These are phyloP conservation scores for Germaria angustata DNA, from an alignment of 2,888 invertebrate species.

Conservation along the genomic window DNA sequence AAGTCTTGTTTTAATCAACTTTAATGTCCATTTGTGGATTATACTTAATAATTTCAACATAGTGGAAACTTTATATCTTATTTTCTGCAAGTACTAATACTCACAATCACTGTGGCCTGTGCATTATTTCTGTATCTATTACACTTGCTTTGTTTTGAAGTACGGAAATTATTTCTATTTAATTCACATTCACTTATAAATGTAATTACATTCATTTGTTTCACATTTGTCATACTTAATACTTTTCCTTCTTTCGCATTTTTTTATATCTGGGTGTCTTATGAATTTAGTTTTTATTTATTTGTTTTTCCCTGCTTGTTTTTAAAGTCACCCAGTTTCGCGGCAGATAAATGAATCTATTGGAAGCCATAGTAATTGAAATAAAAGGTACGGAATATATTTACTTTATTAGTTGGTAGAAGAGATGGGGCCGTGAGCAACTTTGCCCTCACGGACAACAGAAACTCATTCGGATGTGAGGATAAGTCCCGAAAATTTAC, in stretches of 20 bases:
- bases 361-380: conserved; percentile 61
- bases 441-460: neutral
- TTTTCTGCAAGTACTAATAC: neutral
- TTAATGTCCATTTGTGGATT: neutral
- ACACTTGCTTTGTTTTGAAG: conserved; percentile 14
- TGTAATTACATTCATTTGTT: conserved; percentile 42
- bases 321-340: conserved; percentile 57
- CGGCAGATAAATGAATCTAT: conserved; percentile 50
- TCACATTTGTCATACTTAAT: conserved; percentile 53
- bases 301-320: neutral
- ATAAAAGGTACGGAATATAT: neutral
- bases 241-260: conserved; percentile 12
- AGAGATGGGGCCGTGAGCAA: neutral
- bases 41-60: neutral
- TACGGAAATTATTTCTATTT: conserved; percentile 41
- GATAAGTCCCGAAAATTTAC: too few species aligned
- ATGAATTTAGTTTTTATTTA: conserved; percentile 25
- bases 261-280: conserved; percentile 38
- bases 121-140: neutral
- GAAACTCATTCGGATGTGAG: too few species aligned
- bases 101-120: conserved; percentile 7
- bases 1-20: too few species aligned
- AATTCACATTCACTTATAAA: conserved; percentile 21
- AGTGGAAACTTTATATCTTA: neutral
- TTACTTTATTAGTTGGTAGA: neutral